These are phyloP conservation scores for Zelostemma sp. DNA, from an alignment of 1,140 invertebrate genomes.

Conservation along the genomic window DNA sequence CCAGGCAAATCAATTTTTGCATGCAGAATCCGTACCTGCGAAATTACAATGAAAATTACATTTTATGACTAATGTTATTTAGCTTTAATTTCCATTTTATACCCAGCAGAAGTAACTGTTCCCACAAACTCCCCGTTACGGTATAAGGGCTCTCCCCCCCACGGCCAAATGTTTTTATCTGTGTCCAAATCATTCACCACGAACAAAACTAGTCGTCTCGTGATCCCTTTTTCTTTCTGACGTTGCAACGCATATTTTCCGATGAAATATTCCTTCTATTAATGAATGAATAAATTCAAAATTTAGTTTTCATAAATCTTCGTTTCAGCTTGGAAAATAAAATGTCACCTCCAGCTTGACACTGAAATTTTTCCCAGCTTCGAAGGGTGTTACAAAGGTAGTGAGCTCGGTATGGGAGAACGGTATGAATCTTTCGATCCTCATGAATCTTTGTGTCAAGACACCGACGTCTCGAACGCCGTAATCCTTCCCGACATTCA, in stretches of 20 bases:
- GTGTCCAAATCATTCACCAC: conserved; percentile 80
- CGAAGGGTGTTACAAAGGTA: conserved; percentile 81
- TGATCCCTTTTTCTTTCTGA: conserved; percentile 80
- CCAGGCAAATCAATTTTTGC: conserved; percentile 76
- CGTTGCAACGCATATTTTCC: conserved; percentile 79
- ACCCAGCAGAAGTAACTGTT: conserved; percentile 83
- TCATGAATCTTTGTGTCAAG: conserved; percentile 80
- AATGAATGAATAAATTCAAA: conserved; percentile 22
- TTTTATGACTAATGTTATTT: no score
- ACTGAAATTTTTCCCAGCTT: conserved; percentile 81
- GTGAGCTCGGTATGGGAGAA: conserved; percentile 81
- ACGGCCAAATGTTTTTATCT: conserved; percentile 83
- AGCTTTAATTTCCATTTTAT: conserved; percentile 41
- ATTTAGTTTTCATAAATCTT: no score
- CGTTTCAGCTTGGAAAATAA: no score
- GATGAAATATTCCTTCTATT: conserved; percentile 78
- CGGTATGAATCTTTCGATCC: conserved; percentile 75
- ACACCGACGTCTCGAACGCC: conserved; percentile 81
- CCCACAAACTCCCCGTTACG: conserved; percentile 78
- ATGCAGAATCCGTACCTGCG: conserved; percentile 76
- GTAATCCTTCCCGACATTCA: conserved; percentile 76
- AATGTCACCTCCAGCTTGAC: conserved; percentile 78
- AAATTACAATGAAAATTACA: conserved; percentile 20
- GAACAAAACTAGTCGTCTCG: conserved; percentile 79
- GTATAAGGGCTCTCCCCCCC: conserved; percentile 86